Evolutionary conservation across 2,113 vertebrate genomes (phyloP), one percentile per base, ranked within the genome.

Genomic region (Ochotona curzoniae): DNA sequence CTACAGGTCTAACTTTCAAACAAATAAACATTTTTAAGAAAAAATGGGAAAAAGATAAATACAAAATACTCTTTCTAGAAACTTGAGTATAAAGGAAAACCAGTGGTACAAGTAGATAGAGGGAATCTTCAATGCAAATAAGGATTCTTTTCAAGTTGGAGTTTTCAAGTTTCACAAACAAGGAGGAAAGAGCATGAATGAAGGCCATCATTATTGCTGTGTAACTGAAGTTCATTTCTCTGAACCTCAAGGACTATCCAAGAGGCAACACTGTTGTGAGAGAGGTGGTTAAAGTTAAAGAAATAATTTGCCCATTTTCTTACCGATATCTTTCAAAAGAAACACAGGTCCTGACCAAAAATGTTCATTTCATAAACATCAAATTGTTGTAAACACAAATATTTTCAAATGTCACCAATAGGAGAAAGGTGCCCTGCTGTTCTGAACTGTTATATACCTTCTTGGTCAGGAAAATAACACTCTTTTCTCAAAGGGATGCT

Each of bases 391-490:
- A 74, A 82, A 93, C 35, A 9, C 47, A 80, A 86, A 51, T 73
- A 26, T 95, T 76, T 91, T 90, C 63, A 90, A 86, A 85, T 35
- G 47, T 89, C 64, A 78, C 82, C 84, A 88, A 86, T 93, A 69
- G 69, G 38, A 91, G 32, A 38, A 89, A 30, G 38, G 67, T 57
- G 35, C 11, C 92, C 60, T 90, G 1, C 51, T 75, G 69, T 78
- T 70, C 70, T 60, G 17, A 89, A 86, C 14, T 60, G 17, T 70
- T 84, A 84, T 73, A 89, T 75, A 51, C 38, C 32, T 82, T 92
- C 69, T 44, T 76, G 12, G 15, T 38, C 64, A 30, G 57, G 14
- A 87, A n/a, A 85, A 81, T 69, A 92, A 84, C 89, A 49, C 18
- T 32, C 10, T 83, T 86, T 71, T 79, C 63, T 93, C 18, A 38